Evolutionary conservation across 2,888 invertebrate species (phyloP).

Genomic region (Drosophila stalkeri): DNA sequence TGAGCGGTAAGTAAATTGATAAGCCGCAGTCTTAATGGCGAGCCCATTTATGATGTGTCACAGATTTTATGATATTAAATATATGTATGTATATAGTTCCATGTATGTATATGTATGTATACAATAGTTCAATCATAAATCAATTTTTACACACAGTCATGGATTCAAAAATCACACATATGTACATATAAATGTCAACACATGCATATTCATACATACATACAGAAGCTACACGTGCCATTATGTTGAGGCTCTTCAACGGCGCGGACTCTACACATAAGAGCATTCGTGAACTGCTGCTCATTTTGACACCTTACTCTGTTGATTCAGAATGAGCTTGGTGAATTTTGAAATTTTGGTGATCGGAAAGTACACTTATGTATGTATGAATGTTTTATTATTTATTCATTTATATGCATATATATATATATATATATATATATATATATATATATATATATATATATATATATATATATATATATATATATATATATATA

Average conservation of each 20-base stretch:
- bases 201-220: too few relatives aligned
- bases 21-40: not conserved
- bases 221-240: conserved; percentile 18
- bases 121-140: not conserved
- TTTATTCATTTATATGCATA: too few relatives aligned
- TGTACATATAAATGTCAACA: too few relatives aligned
- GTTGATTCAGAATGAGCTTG: not conserved
- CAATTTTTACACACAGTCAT: not conserved
- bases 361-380: not conserved
- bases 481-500: too few relatives aligned
- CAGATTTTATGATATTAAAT: not conserved
- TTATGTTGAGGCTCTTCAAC: conserved; percentile 15
- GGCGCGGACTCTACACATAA: conserved; percentile 11
- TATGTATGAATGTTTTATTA: too few relatives aligned
- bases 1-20: conserved; percentile 73
- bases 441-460: too few relatives aligned
- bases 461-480: too few relatives aligned
- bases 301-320: not conserved
- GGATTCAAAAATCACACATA: too few relatives aligned
- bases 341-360: too few relatives aligned
- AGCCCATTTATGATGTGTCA: not conserved
- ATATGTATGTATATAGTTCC: too few relatives aligned
- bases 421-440: too few relatives aligned
- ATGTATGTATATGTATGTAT: too few relatives aligned
- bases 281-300: not conserved